These are phyloP conservation scores for Ellobium chinense DNA, from an alignment of 2,888 invertebrate genomes.

Conservation along the genomic window DNA sequence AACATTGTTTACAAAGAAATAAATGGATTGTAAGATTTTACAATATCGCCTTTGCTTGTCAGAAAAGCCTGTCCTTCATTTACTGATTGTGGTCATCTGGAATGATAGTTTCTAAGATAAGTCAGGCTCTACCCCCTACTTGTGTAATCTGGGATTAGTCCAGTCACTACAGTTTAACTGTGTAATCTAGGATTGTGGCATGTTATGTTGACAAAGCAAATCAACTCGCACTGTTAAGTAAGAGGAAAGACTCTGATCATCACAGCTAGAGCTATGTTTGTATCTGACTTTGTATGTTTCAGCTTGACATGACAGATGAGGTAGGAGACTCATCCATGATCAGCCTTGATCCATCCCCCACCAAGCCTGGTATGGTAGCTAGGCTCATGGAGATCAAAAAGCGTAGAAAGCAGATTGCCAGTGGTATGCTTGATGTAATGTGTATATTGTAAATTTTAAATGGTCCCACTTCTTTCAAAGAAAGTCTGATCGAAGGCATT, in stretches of 20 bases:
- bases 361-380: slow-evolving; percentile 72
- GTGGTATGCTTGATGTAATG: slow-evolving; percentile 55
- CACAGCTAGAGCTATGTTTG: neutral
- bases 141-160: neutral
- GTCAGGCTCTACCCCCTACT: no score
- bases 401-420: slow-evolving; percentile 64
- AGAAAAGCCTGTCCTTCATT: no score
- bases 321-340: slow-evolving; percentile 46
- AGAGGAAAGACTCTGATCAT: neutral
- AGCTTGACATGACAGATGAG: slow-evolving; percentile 50
- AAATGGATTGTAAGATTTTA: no score
- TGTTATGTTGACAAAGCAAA: no score
- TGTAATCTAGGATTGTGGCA: neutral
- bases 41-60: no score
- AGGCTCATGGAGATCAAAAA: slow-evolving; percentile 66
- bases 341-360: slow-evolving; percentile 52
- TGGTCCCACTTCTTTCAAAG: no score
- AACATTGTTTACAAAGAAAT: no score
- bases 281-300: neutral
- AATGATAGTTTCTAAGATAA: no score
- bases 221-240: no score
- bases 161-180: neutral
- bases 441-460: no score
- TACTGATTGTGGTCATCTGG: no score
- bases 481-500: no score